Base-by-base conservation (phyloP, 2,888 invertebrate species). In the Lithosia quadra region DNA sequence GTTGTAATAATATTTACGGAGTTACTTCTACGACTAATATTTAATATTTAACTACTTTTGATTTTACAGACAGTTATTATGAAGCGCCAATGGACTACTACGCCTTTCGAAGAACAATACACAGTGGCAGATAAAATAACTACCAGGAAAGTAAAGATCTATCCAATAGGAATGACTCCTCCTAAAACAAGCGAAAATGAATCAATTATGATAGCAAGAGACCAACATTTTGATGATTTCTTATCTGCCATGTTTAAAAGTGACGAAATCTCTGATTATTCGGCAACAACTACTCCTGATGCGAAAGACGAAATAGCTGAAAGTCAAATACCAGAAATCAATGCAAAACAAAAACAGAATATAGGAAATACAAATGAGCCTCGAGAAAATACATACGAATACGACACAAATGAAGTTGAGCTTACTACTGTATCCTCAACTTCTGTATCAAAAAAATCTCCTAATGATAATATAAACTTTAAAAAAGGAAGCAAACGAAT, bases 181-280 rank as follows among this genome's bases (percentile, higher is more conserved):
- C 18, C 18, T 10, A 15, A 15, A 24, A 24, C 0, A 5, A 22
- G 4, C 10, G 39, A 18, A 22, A 24, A 1, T 9, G 39, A 60
- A 24, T 4, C 22, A 36, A 39, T 36, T 2, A 15, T 22, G 4
- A 24, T 18, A 60, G 22, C 39, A 18, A 22, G 39, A 60, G 62
- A 67, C 18, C 21, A 56, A 11, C 28, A 0, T 33, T 62, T 67
- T 21, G 15, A 57, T 5, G 56, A 62, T 22, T 62, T 62, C 11
- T 18, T 67, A 13, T 21, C 62, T 39, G 18, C 62, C 15, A 62
- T 62, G 22, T 67, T 67, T 21, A 18, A 21, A 11, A 62, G 18
- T 36, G 22, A 60, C 13, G 65, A 65, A 9, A 18, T 11, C 36
- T 10, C 49, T 1, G 53, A 53, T 49, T n/a, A 59, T 24, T 8